Percentiles rank a stretch among this genome's conserved stretches.
These are phyloP conservation scores for Dendroctonus valens DNA, from an alignment of 1,140 invertebrate genomes.

Conservation along the genomic window DNA sequence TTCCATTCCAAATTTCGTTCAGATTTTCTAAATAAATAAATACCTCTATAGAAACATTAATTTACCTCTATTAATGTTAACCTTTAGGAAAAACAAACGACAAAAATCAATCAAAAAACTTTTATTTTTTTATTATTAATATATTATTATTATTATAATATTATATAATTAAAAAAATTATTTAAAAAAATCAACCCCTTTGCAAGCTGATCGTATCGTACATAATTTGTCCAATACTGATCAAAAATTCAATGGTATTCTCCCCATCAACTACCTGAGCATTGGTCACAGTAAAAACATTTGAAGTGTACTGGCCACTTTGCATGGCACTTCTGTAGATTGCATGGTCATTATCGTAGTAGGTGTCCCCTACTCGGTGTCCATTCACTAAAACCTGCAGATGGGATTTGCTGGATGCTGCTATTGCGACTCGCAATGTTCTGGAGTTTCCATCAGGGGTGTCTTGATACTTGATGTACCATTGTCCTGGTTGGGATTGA, in stretches of 20 bases:
- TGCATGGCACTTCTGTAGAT: constrained; percentile 20
- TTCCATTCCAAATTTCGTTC: no score
- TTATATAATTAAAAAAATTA: no score
- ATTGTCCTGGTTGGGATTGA: constrained; percentile 10
- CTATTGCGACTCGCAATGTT: constrained; percentile 7
- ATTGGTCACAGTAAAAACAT: not conserved
- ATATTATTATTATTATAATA: no score
- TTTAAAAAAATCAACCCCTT: no score
- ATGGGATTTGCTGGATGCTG: constrained; percentile 13
- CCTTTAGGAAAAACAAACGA: no score
- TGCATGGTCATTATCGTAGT: constrained; percentile 8
- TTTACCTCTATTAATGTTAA: no score
- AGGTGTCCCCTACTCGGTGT: constrained; percentile 6
- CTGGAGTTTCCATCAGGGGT: constrained; percentile 2
- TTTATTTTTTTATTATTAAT: no score
- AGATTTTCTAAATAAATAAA: no score
- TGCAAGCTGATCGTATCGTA: constrained; percentile 18
- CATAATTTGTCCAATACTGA: constrained; percentile 20
- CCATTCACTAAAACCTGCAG: constrained; percentile 11
- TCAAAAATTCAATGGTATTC: constrained; percentile 5
- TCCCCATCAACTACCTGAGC: constrained; percentile 6
- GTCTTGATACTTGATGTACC: constrained; percentile 20
- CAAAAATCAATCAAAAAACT: no score
- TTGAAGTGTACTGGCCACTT: constrained; percentile 12
- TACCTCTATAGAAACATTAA: no score